phyloP scores from a whole-genome alignment of 2,888 invertebrate genomes.

The Lottia scabra region DNA sequence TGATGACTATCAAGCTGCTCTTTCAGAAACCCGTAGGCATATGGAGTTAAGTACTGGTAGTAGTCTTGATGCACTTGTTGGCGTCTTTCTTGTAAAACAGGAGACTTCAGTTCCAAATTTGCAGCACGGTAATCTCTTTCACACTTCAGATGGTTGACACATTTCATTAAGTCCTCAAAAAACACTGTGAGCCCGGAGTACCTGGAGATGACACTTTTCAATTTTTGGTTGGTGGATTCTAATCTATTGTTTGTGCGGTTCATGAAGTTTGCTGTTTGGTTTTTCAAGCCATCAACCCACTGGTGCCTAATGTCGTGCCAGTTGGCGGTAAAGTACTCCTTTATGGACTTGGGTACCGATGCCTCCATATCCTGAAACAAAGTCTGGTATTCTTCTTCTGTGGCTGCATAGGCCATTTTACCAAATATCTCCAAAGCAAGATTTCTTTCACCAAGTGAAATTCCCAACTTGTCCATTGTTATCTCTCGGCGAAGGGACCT shows the following conservation, averaged over 20 bases:
- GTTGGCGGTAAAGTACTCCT: constrained; percentile 21
- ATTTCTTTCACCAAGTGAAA: constrained; percentile 11
- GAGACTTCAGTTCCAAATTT: constrained; percentile 13
- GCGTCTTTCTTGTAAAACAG: background rate
- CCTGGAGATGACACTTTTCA: constrained; percentile 21
- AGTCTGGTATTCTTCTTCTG: background rate
- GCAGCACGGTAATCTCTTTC: constrained; percentile 22
- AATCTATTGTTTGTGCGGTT: constrained; percentile 26
- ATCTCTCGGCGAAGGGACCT: constrained; percentile 28
- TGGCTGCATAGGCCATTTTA: constrained; percentile 20
- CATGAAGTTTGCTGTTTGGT: constrained; percentile 8
- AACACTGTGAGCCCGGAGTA: constrained; percentile 11
- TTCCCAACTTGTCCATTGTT: constrained; percentile 20
- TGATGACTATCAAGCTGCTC: constrained; percentile 7
- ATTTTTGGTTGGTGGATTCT: constrained; percentile 23
- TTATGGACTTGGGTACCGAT: background rate
- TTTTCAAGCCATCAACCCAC: constrained; percentile 29
- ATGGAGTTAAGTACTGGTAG: constrained; percentile 14
- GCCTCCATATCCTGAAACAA: background rate
- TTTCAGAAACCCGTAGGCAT: constrained; percentile 9
- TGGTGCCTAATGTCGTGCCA: constrained; percentile 25
- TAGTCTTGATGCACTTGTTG: background rate
- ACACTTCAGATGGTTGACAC: constrained; percentile 10
- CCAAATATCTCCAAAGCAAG: constrained; percentile 12
- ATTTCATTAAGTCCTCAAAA: constrained; percentile 18